phyloP scores from a whole-genome alignment of 2,797 vertebrate genomes.

The Aphelocoma californica region DNA sequence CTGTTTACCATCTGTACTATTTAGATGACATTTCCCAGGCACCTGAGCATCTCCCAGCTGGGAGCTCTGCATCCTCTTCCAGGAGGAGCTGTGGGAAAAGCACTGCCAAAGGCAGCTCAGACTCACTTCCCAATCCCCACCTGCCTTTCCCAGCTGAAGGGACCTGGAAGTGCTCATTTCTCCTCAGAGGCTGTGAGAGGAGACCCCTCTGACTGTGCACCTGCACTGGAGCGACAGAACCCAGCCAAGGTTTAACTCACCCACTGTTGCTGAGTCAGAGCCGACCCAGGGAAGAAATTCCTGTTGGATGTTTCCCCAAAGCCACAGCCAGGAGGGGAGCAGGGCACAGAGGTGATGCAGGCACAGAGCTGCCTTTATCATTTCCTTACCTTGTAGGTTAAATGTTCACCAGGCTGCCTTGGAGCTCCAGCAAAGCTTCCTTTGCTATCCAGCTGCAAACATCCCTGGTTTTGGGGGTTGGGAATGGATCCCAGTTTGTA shows the following conservation, averaged over 20 bases:
- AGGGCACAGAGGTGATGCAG: neutral
- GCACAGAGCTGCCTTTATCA: neutral
- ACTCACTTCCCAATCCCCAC: neutral
- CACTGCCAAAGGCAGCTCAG: neutral
- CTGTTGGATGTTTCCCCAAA: neutral
- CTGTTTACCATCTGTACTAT: neutral
- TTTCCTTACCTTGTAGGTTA: neutral
- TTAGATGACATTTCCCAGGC: neutral
- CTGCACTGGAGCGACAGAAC: neutral
- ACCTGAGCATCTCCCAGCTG: neutral
- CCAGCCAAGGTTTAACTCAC: neutral
- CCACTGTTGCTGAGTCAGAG: neutral
- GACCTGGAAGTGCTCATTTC: neutral
- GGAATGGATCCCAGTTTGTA: neutral
- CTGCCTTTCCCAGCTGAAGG: neutral
- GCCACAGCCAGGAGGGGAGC: neutral
- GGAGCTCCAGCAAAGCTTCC: neutral
- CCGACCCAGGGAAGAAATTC: neutral
- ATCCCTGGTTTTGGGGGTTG: neutral
- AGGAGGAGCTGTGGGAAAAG: neutral
- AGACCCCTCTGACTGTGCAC: neutral
- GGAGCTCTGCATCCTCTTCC: neutral
- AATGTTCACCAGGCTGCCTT: neutral
- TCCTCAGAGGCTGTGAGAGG: neutral
- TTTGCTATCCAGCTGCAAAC: neutral